phyloP scores from a whole-genome alignment of 2,888 invertebrate species.

The Vandiemenella viatica region DNA sequence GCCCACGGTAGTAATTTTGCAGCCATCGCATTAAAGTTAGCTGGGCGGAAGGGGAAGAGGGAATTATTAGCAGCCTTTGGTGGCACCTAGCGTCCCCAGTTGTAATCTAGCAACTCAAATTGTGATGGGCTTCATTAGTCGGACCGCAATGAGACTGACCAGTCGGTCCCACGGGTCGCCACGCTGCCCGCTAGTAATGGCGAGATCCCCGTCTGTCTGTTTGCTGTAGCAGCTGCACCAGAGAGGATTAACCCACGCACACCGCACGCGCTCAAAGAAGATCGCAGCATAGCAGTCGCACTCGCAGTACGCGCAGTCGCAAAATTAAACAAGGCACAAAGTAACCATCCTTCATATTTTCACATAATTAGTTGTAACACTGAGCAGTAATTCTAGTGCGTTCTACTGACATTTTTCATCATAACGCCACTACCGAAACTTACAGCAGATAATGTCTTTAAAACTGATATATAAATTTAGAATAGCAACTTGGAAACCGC shows the following conservation, averaged over 20 bases:
- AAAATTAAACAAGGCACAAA: no score
- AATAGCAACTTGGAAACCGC: no score
- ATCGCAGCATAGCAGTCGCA: no score
- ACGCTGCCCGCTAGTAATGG: neutral
- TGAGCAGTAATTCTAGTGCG: no score
- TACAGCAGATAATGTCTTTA: no score
- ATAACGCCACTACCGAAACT: no score
- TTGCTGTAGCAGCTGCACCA: neutral
- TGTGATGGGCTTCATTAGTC: constrained; percentile 17
- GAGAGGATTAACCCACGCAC: neutral
- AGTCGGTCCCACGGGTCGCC: constrained; percentile 11
- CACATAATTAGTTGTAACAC: no score
- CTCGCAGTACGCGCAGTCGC: no score
- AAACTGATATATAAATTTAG: no score
- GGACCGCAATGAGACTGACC: constrained; percentile 16
- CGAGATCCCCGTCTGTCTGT: neutral
- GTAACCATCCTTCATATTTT: no score
- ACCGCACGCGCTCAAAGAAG: neutral
- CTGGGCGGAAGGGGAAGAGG: constrained; percentile 11
- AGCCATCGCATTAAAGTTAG: constrained; percentile 16
- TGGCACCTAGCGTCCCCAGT: constrained; percentile 14
- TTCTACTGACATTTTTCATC: no score
- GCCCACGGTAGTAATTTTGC: constrained; percentile 11
- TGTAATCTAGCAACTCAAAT: constrained; percentile 17
- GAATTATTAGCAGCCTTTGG: constrained; percentile 16